Evolutionary conservation across 2,888 invertebrate genomes (phyloP), one percentile per base, ranked within the genome.

Genomic region (Chloroclysta siterata): DNA sequence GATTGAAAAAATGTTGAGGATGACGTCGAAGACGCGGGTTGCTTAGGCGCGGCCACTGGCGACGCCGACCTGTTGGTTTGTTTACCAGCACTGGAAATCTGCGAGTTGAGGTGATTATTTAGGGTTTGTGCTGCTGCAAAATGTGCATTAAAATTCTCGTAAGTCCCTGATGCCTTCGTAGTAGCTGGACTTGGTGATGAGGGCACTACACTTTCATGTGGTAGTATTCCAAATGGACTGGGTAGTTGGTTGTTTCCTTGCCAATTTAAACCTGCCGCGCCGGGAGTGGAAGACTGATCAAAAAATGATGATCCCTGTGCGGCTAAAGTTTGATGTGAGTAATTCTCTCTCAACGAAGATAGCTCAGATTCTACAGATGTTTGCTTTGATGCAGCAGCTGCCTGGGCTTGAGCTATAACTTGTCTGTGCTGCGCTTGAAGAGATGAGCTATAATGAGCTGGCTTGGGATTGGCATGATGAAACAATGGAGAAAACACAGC

Each of bases 401-500:
- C 91, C 71, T 93, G 90, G 56, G 93, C 91, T 85, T 90, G 93
- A 68, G 94, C 94, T 81, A 95, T 90, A 67, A 94, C 94, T 90
- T 96, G 96, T 66, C 96, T 93, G 82, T 96, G 96, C 81, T 96
- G 95, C 50, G 94, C 94, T 79, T 91, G 94, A 85, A 93, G 93
- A 78, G 94, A 91, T 79, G 94, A 93, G 85, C 95, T 95, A 82
- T 96, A 96, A 81, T 95, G 95, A 69, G 96, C 95, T 75, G 96
- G 96, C 85, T 96, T 96, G 11, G 95, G 94, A 72, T 95, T 95
- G 58, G 95, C 95, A 92, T 96, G 96, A 85, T 97, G 97, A 88
- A 97, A 97, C 69, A 97, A 88, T 68, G 97, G 97, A 72, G 96
- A 95, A 83, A 97, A 97, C 63, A 97, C 96, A 74, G 96, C 94